phyloP scores from a whole-genome alignment of 2,797 vertebrate genomes.

The Chelmon rostratus region DNA sequence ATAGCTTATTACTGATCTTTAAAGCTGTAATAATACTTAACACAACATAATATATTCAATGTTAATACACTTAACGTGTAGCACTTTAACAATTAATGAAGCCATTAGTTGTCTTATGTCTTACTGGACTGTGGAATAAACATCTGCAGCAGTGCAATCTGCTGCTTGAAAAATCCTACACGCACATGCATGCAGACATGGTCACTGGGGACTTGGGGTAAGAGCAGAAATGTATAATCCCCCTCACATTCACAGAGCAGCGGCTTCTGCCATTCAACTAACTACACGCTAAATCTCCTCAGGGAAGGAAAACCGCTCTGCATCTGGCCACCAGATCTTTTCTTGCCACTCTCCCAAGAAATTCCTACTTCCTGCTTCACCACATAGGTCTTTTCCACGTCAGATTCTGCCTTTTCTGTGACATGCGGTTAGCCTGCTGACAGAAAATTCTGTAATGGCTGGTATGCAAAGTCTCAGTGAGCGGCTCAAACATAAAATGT shows the following conservation, averaged over 20 bases:
- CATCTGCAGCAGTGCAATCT: not conserved
- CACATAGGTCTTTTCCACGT: conserved; percentile 72
- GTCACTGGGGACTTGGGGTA: conserved; percentile 60
- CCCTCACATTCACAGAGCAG: conserved; percentile 68
- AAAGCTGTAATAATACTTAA: not conserved
- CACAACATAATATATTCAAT: too few relatives aligned
- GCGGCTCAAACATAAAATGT: conserved; percentile 66
- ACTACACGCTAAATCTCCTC: conserved; percentile 77
- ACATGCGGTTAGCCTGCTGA: conserved; percentile 76
- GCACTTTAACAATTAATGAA: not conserved
- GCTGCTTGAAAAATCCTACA: conserved; percentile 21
- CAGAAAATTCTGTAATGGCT: conserved; percentile 79
- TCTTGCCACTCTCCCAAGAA: conserved; percentile 74
- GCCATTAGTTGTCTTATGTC: not conserved
- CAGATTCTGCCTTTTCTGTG: conserved; percentile 58
- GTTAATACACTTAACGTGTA: too few relatives aligned
- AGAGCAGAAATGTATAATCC: conserved; percentile 73
- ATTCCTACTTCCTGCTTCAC: conserved; percentile 79
- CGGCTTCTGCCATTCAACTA: conserved; percentile 71
- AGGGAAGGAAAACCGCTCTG: conserved; percentile 71
- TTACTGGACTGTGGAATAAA: not conserved
- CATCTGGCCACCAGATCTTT: conserved; percentile 88
- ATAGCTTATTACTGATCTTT: not conserved
- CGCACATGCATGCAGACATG: conserved; percentile 47
- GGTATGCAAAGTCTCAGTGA: conserved; percentile 70